phyloP scores from a whole-genome alignment of 1,140 invertebrate genomes.

The Leptonema lineaticorne region DNA sequence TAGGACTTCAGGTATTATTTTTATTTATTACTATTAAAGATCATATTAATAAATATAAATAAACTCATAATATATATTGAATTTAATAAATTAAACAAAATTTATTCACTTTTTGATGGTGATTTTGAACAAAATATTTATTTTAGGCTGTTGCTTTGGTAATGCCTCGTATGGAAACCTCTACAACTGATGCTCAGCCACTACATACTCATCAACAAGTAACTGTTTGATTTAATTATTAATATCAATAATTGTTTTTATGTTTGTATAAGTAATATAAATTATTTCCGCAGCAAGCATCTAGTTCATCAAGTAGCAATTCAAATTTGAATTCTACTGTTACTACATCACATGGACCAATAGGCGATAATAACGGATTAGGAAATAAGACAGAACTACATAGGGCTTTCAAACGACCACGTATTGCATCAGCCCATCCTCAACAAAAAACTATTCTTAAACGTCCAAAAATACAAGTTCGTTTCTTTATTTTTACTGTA shows the following conservation, averaged over 20 bases:
- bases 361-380: not conserved
- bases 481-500: slow-evolving; percentile 15
- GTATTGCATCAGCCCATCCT: not conserved
- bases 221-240: not conserved
- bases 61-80: not conserved
- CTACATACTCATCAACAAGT: slow-evolving; percentile 23
- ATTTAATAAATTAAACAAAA: not conserved
- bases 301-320: slow-evolving; percentile 35
- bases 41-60: not conserved
- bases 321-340: slow-evolving; percentile 35
- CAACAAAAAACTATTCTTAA: slow-evolving; percentile 41
- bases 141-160: slow-evolving; percentile 71
- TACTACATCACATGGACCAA: slow-evolving; percentile 32
- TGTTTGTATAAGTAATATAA: no score
- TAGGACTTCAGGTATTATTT: slow-evolving; percentile 44
- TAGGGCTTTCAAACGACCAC: slow-evolving; percentile 21
- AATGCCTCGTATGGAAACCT: slow-evolving; percentile 67
- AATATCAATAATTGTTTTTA: no score
- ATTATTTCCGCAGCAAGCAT: slow-evolving; percentile 32
- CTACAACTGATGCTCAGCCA: slow-evolving; percentile 40
- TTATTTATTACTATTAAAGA: slow-evolving; percentile 1
- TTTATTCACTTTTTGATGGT: not conserved
- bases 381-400: not conserved
- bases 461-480: slow-evolving; percentile 42
- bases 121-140: no score